These are phyloP conservation scores for Hemicordylus capensis DNA, from an alignment of 2,113 vertebrate species.

Conservation along the genomic window DNA sequence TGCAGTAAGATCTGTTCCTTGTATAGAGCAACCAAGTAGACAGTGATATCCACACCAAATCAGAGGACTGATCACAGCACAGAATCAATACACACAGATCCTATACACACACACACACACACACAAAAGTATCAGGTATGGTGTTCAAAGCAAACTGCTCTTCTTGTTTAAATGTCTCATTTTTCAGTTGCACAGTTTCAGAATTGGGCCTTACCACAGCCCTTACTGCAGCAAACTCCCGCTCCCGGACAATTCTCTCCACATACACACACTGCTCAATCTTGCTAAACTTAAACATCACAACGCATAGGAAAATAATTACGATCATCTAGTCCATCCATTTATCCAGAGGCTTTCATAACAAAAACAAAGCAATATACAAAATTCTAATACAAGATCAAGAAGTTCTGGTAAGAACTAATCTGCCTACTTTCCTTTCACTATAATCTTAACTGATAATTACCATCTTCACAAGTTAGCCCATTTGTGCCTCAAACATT, in stretches of 20 bases:
- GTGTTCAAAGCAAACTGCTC: not conserved
- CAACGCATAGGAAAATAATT: not conserved
- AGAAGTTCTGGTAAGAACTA: no score
- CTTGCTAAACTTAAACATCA: no score
- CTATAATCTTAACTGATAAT: no score
- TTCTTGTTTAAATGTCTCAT: not conserved
- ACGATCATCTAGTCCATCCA: not conserved
- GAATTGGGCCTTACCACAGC: not conserved
- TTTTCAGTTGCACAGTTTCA: not conserved
- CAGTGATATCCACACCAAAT: not conserved
- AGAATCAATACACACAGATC: not conserved
- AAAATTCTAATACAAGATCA: no score
- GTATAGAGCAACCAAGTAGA: not conserved
- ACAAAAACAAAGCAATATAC: no score
- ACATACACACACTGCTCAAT: not conserved
- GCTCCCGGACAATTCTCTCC: no score
- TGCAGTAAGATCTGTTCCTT: not conserved
- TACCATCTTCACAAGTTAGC: no score
- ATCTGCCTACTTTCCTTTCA: no score
- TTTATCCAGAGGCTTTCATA: not conserved
- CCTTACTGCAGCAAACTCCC: not conserved
- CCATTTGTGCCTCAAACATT: no score
- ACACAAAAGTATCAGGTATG: not conserved
- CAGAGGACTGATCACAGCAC: not conserved
- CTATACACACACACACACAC: no score